Evolutionary conservation across 2,888 invertebrate species (phyloP), one percentile per base, ranked within the genome.

Genomic region (Drosophila incognita): DNA sequence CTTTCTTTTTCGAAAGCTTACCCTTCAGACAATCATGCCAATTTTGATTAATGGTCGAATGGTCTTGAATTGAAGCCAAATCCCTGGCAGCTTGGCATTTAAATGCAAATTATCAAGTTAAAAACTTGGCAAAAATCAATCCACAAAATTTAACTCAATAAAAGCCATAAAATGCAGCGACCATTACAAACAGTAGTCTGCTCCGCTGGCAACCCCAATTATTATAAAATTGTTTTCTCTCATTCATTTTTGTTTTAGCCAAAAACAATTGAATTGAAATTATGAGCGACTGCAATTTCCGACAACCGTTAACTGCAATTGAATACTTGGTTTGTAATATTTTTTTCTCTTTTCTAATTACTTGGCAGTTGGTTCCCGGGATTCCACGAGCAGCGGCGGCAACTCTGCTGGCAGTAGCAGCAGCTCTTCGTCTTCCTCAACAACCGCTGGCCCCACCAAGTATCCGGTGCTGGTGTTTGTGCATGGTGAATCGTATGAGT

Each of bases 401-500:
- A 76, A 81, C 69, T 78, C 83, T 33, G 58, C 77, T 29, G 69
- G 81, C 64, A 73, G 85, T 56, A 61, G 79, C 51, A 75, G 62
- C 6, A 76, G 80, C 54, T 75, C 86, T 95, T 92, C 95, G 2
- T 76, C 85, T 3, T 76, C 83, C 1, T 76, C 83, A 1, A 66
- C 84, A 21, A 54, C 82, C 88, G 93, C 87, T 91, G 93, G 87
- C 91, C 93, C 90, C 33, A 92, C 94, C 7, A 95, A 95, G 91
- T 97, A 96, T 92, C 98, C 98, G 27, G 98, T 99, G 67, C 95
- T 99, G 93, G 98, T 99, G 62, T 98, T 98, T 94, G 97, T 99
- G 71, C 99, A 99, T 92, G 99, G 99, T 5, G 96, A 97, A 93
- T 98, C 98, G 89, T 99, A 98, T 94, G 98, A 99, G 93, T 99